Percentiles rank a stretch among this genome's conserved stretches.
Evolutionary conservation across 2,888 invertebrate genomes (phyloP).

Genomic region (Elgonia sp.): DNA sequence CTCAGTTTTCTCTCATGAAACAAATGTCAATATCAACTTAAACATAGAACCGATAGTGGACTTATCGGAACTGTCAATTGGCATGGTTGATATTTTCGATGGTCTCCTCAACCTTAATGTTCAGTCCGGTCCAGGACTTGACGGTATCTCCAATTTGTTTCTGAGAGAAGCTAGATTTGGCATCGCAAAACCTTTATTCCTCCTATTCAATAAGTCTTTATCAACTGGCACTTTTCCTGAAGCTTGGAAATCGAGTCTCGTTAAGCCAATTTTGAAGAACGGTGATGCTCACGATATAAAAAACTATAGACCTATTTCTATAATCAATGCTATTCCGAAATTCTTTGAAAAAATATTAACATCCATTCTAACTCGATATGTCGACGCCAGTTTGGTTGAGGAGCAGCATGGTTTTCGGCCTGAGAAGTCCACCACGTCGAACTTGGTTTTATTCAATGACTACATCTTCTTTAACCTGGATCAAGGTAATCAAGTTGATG

Average conservation of each 20-base stretch:
- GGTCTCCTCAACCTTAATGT: not conserved
- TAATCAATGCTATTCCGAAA: too few species aligned
- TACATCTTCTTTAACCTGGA: constrained; percentile 2
- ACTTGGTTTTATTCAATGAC: not conserved
- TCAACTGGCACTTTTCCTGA: too few species aligned
- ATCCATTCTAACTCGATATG: not conserved
- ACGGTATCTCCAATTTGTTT: not conserved
- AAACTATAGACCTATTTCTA: too few species aligned
- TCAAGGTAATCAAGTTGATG: too few species aligned
- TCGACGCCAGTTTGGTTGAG: not conserved
- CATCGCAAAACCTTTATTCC: too few species aligned
- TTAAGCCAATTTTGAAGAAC: not conserved
- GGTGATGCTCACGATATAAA: too few species aligned
- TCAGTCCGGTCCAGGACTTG: not conserved
- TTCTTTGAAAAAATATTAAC: too few species aligned
- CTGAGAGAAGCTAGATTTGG: not conserved
- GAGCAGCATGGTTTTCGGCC: not conserved
- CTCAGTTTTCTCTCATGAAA: not conserved
- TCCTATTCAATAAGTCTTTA: too few species aligned
- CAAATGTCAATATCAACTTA: too few species aligned
- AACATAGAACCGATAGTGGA: not conserved
- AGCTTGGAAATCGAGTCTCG: too few species aligned
- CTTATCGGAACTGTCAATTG: not conserved
- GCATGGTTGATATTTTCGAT: not conserved
- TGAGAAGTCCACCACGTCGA: not conserved